Evolutionary conservation across 1,140 invertebrate species (phyloP).

Genomic region (Zaprionus africanus): DNA sequence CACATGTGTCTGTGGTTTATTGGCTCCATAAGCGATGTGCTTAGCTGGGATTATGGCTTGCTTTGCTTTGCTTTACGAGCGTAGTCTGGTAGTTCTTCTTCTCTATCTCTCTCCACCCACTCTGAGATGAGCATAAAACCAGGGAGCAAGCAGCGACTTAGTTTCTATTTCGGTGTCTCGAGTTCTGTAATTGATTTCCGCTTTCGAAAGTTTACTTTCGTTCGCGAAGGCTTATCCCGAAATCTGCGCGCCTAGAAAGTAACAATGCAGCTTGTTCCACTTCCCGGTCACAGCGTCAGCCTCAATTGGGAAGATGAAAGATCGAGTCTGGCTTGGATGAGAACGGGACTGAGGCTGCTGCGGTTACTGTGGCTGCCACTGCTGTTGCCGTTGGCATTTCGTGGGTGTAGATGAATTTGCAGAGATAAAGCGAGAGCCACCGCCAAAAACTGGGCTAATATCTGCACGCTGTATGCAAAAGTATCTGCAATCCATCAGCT

Average conservation of each 20-base stretch:
- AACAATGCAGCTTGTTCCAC: conserved; percentile 38
- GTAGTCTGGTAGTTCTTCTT: neutral
- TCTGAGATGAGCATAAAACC: neutral
- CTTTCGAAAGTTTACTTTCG: conserved; percentile 10
- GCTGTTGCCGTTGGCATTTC: conserved; percentile 64
- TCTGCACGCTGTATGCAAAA: conserved; percentile 47
- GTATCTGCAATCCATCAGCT: conserved; percentile 63
- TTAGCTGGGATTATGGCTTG: neutral
- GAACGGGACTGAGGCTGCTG: conserved; percentile 9
- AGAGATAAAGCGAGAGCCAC: conserved; percentile 50
- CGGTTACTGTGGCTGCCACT: conserved; percentile 46
- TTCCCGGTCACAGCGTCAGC: conserved; percentile 36
- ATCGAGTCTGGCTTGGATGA: conserved; percentile 45
- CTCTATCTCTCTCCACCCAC: neutral
- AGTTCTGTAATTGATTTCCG: conserved; percentile 7
- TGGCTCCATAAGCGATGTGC: neutral
- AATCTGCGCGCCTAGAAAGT: conserved; percentile 7
- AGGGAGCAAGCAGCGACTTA: neutral
- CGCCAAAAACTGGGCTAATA: conserved; percentile 49
- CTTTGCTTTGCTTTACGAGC: neutral
- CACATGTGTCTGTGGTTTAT: neutral
- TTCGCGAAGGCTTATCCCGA: neutral
- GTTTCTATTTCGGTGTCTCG: neutral
- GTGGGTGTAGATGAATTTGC: conserved; percentile 74
- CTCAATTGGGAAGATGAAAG: conserved; percentile 44